These are phyloP conservation scores for Lagopus leucura DNA, from an alignment of 2,113 vertebrate genomes.

Conservation along the genomic window DNA sequence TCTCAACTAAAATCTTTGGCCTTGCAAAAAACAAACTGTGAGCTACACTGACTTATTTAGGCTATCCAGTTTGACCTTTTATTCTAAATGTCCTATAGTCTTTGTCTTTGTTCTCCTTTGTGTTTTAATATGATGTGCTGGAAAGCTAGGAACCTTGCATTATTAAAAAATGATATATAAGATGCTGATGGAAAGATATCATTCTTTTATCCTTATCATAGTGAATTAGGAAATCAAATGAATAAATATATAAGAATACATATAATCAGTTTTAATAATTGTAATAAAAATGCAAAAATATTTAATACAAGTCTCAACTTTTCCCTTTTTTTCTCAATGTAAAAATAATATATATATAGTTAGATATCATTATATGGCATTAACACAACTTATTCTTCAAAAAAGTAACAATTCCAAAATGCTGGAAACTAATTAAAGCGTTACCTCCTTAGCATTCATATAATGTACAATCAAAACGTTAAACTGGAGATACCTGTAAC, in stretches of 20 bases:
- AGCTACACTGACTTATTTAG: not conserved
- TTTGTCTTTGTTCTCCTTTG: not conserved
- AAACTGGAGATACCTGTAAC: not conserved
- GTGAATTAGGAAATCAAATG: not conserved
- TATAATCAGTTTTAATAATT: not conserved
- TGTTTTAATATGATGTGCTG: not conserved
- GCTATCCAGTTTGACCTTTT: not conserved
- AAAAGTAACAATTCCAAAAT: not conserved
- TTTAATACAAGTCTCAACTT: not conserved
- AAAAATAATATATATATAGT: not conserved
- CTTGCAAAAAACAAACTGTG: not conserved
- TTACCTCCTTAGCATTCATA: not conserved
- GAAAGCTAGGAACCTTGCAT: not conserved
- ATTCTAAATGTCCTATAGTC: not conserved
- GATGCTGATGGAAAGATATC: not conserved
- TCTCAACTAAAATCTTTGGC: not conserved
- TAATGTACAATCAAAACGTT: not conserved
- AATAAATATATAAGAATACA: not conserved
- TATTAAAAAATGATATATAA: not conserved
- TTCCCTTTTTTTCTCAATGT: not conserved
- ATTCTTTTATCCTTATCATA: not conserved
- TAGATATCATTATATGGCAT: not conserved
- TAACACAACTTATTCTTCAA: not conserved
- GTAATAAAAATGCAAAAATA: not conserved
- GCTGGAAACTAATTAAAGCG: not conserved